Evolutionary conservation across 2,113 vertebrate genomes (phyloP).

Genomic region (Hemibagrus wyckioides): DNA sequence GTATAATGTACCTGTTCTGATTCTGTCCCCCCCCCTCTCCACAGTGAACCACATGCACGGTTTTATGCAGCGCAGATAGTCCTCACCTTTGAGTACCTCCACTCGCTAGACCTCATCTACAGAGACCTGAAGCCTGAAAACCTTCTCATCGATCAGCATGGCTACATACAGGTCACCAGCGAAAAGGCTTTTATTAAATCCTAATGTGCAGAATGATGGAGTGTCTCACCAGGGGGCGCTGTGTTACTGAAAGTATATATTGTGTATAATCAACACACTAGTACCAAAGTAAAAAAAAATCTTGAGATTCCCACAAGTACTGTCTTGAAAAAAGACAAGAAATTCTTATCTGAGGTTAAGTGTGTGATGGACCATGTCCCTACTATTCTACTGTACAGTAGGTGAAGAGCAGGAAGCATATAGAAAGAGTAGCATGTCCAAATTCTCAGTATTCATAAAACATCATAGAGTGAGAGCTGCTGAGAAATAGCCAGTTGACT

Average conservation of each 20-base stretch:
- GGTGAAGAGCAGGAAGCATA: too few relatives aligned
- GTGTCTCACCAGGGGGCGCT: neutral
- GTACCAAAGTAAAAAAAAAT: neutral
- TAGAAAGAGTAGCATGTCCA: too few relatives aligned
- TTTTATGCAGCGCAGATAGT: conserved; percentile 99
- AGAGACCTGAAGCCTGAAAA: conserved; percentile 99
- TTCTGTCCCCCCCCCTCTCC: conserved; percentile 40
- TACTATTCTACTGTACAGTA: too few relatives aligned
- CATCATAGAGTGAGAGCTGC: too few relatives aligned
- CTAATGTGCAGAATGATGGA: neutral
- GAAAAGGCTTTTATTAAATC: neutral
- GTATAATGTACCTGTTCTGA: too few relatives aligned
- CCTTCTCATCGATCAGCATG: conserved; percentile 97
- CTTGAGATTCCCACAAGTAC: neutral
- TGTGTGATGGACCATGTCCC: neutral
- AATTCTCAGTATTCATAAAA: too few relatives aligned
- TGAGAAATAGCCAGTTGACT: too few relatives aligned
- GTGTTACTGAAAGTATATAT: neutral
- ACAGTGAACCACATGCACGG: conserved; percentile 94
- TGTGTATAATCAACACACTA: neutral
- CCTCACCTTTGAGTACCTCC: conserved; percentile 99
- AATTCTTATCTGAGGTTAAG: neutral
- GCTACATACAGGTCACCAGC: conserved; percentile 95
- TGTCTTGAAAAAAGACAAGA: neutral
- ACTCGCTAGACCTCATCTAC: conserved; percentile 99